Base-by-base conservation (phyloP, 2,113 vertebrate species). In the Ptychochromis oligacanthus region DNA sequence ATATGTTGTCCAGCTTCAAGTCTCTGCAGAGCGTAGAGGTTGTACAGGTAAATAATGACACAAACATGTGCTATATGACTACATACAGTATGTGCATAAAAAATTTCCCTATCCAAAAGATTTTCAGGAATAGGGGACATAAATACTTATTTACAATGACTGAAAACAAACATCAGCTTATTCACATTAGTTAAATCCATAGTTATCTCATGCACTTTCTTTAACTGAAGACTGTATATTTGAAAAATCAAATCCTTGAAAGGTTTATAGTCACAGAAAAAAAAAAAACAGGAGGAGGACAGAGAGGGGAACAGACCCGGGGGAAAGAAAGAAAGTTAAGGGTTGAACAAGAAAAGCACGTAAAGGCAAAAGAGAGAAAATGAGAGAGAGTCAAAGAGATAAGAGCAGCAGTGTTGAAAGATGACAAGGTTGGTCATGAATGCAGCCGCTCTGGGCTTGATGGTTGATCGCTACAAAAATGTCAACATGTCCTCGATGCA, bases 1-100 rank as follows among this genome's bases (percentile, higher is more conserved):
- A 95, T 74, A 99, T 99, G 93, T 99, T 99, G 95, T 99, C 98
- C 96, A 99, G 96, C 97, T 99, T 99, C 93, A 99, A 90, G 94
- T 99, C 98, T 94, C 98, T 99, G 95, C 54, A 60, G 57, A 77
- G 38, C 2, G 28, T n/a, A 4, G 81, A 13, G 34, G 28, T 55
- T 14, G 2, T 1, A 11, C 2, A 36, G 22, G 12, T 49, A 0
- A 75, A 36, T 20, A 70, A 40, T 18, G 4, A 20, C 10, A 72
- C 43, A 64, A 2, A 1, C 18, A 5, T 54, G 24, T 72, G 43
- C 13, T 3, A 14, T 26, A 67, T 10, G 24, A 38, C 62, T 67
- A 67, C 36, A 36, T 36, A 36, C 40, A 2, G 64, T 4, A 9
- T 12, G 36, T 46, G 5, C 43, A 40, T 40, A 10, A 40, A 12